Evolutionary conservation across 2,888 invertebrate genomes (phyloP), one percentile per base, ranked within the genome.

Genomic region (Drosophila algonquin): DNA sequence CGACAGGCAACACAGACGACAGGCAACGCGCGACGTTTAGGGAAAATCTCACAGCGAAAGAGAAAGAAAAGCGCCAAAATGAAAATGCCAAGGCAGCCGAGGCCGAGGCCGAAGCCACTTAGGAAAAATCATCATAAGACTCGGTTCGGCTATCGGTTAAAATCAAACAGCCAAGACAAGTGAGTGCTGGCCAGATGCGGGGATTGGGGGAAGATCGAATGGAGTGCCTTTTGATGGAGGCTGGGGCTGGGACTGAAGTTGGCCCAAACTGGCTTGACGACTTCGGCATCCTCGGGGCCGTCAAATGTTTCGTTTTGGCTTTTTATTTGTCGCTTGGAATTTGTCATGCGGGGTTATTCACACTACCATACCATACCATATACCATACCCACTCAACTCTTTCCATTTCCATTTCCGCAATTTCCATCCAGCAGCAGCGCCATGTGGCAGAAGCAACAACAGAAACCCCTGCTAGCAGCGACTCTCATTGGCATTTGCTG

Each of bases 381-480:
- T 21, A 57, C 1, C 12, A 51, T 9, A 16, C 21, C 50, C 24
- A 48, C 54, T 63, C 40, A 61, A 69, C 70, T 71, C 53, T 72
- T 71, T 72, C 54, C 57, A 53, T 60, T 24, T 55, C 6, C 40
- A 40, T 40, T 40, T 40, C 40, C 40, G 40, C 40, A n/a, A 68
- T 67, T 64, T 63, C 70, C 58, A 47, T 73, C 61, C 55, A 61
- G 63, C 73, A 75, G 77, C 72, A 63, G 75, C 80, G 84, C 81
- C 76, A 91, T 91, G 91, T 82, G 90, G 81, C 82, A 82, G 68
- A 87, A 87, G 78, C 73, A 78, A 75, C 77, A 78, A 79, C 87
- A 89, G 79, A 74, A 78, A 75, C 77, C 78, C 72, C 65, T 80
- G 79, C 77, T 80, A 79, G 64, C 71, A 35, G 71, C 53, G 47